phyloP scores from a whole-genome alignment of 2,797 vertebrate genomes.

The Cyprinella venusta region DNA sequence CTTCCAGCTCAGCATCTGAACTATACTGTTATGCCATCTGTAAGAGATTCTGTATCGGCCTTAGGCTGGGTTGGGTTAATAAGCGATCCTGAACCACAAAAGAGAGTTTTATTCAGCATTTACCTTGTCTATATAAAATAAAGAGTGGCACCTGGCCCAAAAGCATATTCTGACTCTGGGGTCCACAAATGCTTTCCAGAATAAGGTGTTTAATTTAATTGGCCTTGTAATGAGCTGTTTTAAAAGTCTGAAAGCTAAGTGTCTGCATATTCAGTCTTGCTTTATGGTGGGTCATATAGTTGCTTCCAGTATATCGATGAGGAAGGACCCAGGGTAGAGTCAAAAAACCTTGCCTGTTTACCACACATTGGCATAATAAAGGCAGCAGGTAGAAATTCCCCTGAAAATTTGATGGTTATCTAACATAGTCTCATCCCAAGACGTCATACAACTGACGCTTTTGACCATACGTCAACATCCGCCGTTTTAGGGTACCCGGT shows the following conservation, averaged over 20 bases:
- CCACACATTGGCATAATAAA: conserved; percentile 5
- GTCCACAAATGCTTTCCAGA: background rate
- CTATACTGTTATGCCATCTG: conserved; percentile 50
- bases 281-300: conserved; percentile 22
- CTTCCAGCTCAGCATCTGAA: conserved; percentile 61
- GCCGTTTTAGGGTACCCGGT: no score
- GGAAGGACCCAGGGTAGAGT: background rate
- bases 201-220: conserved; percentile 36
- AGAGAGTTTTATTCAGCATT: conserved; percentile 26
- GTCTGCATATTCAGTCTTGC: conserved; percentile 5
- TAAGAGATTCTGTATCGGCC: conserved; percentile 11
- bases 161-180: background rate
- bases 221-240: conserved; percentile 27
- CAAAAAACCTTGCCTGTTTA: background rate
- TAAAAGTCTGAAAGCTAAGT: conserved; percentile 21
- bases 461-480: no score
- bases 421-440: no score
- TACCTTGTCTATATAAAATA: conserved; percentile 24
- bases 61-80: conserved; percentile 39
- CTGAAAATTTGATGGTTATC: no score
- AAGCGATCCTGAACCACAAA: conserved; percentile 21
- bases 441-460: no score
- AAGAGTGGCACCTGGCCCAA: background rate
- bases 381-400: conserved; percentile 1
- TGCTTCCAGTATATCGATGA: conserved; percentile 9